Percentiles rank a stretch among this genome's conserved stretches.
phyloP scores from a whole-genome alignment of 2,888 invertebrate genomes.

The Philaethria dido region DNA sequence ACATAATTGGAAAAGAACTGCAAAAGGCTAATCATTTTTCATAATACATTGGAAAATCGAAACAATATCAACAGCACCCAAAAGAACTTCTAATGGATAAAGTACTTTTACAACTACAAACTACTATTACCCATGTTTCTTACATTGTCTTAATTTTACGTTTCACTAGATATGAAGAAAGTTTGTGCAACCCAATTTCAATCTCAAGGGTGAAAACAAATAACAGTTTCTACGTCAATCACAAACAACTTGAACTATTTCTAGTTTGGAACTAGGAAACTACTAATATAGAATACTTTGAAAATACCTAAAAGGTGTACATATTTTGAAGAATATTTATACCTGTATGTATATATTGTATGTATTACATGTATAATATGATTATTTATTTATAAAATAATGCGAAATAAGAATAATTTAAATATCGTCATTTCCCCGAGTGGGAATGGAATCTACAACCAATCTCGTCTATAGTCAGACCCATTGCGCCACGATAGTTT shows the following conservation, averaged over 20 bases:
- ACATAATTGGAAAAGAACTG: too few relatives aligned
- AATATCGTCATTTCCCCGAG: too few relatives aligned
- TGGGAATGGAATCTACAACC: too few relatives aligned
- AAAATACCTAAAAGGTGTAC: neutral
- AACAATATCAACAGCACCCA: neutral
- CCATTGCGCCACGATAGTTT: too few relatives aligned
- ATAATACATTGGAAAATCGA: too few relatives aligned
- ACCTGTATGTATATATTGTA: too few relatives aligned
- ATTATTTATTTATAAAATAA: too few relatives aligned
- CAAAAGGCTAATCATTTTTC: too few relatives aligned
- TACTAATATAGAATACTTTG: neutral
- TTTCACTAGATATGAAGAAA: conserved; percentile 1
- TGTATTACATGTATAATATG: too few relatives aligned
- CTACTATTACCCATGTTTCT: neutral
- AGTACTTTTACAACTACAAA: neutral
- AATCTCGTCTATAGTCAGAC: too few relatives aligned
- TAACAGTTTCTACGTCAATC: conserved; percentile 24
- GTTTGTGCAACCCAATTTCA: neutral
- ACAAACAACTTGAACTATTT: conserved; percentile 4
- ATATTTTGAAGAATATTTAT: neutral
- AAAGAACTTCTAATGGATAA: neutral
- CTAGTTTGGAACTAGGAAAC: neutral
- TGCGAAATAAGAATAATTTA: too few relatives aligned
- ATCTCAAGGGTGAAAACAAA: neutral
- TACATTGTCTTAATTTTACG: neutral